These are phyloP conservation scores for Drosophila niveifrons DNA, from an alignment of 2,888 invertebrate species.

Conservation along the genomic window DNA sequence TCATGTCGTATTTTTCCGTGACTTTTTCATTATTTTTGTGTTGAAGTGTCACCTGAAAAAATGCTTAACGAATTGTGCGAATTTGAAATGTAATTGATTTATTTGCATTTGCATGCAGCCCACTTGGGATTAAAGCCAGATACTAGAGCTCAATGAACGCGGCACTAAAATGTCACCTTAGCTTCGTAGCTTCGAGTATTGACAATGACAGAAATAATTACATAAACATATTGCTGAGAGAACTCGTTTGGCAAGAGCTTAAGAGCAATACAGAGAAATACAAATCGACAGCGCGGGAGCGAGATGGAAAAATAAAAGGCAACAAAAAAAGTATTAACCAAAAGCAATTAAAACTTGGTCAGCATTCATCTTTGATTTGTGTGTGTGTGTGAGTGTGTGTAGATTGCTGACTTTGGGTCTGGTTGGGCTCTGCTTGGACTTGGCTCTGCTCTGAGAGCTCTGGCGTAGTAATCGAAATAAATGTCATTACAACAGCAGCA, in stretches of 20 bases:
- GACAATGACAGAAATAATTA: slow-evolving; percentile 33
- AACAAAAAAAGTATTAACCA: slow-evolving; percentile 19
- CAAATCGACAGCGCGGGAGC: slow-evolving; percentile 10
- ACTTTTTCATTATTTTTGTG: no score
- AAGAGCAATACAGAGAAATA: slow-evolving; percentile 13
- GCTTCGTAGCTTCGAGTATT: slow-evolving; percentile 16
- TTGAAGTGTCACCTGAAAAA: no score
- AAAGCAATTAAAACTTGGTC: slow-evolving; percentile 58
- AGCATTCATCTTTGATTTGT: slow-evolving; percentile 31
- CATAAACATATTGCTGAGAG: slow-evolving; percentile 23
- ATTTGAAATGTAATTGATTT: neutral
- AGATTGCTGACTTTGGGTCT: neutral
- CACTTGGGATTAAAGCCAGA: neutral
- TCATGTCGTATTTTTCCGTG: no score
- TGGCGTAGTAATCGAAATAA: slow-evolving; percentile 42
- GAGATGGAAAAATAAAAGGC: slow-evolving; percentile 4
- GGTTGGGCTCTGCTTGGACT: neutral
- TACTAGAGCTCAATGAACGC: neutral
- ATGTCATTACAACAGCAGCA: slow-evolving; percentile 45
- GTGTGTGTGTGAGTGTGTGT: neutral
- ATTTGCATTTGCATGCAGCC: neutral
- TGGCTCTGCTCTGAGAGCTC: slow-evolving; percentile 32
- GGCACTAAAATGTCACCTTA: slow-evolving; percentile 28
- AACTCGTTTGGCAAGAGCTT: slow-evolving; percentile 44
- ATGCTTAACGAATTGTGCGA: no score